phyloP scores from a whole-genome alignment of 2,113 vertebrate genomes.

The Apaloderma vittatum region DNA sequence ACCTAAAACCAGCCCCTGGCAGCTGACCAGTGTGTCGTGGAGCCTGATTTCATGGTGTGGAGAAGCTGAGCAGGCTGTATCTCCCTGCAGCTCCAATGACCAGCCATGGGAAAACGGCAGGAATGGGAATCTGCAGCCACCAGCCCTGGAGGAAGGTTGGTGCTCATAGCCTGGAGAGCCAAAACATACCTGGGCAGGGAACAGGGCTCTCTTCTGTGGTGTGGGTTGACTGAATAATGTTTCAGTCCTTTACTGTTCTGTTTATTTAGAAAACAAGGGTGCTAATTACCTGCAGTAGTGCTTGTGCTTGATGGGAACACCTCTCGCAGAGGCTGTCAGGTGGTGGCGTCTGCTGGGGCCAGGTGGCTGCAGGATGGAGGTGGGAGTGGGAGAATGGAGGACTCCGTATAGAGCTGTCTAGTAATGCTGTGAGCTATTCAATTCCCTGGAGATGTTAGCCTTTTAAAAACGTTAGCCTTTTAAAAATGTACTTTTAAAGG shows the following conservation, averaged over 20 bases:
- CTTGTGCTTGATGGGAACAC: background rate
- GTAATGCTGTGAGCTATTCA: background rate
- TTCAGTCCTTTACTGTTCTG: background rate
- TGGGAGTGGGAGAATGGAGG: background rate
- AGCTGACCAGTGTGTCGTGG: rapidly evolving
- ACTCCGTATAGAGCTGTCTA: background rate
- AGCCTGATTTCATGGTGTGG: background rate
- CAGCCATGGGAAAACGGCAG: background rate
- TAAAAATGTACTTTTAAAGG: background rate
- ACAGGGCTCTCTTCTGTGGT: background rate
- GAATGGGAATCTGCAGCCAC: background rate
- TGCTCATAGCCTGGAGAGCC: background rate
- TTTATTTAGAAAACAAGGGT: background rate
- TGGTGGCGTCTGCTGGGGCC: background rate
- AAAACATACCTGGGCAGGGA: background rate
- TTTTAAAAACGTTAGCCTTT: background rate
- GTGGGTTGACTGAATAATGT: background rate
- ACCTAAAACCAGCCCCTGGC: too few species aligned
- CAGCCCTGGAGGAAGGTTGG: background rate
- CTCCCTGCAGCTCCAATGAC: background rate
- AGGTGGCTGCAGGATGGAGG: background rate
- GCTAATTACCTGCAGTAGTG: background rate
- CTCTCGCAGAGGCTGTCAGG: background rate
- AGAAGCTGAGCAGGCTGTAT: background rate
- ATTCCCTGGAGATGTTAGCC: background rate